These are phyloP conservation scores for Lissocephala sabroskyi DNA, from an alignment of 2,888 invertebrate genomes.

Conservation along the genomic window DNA sequence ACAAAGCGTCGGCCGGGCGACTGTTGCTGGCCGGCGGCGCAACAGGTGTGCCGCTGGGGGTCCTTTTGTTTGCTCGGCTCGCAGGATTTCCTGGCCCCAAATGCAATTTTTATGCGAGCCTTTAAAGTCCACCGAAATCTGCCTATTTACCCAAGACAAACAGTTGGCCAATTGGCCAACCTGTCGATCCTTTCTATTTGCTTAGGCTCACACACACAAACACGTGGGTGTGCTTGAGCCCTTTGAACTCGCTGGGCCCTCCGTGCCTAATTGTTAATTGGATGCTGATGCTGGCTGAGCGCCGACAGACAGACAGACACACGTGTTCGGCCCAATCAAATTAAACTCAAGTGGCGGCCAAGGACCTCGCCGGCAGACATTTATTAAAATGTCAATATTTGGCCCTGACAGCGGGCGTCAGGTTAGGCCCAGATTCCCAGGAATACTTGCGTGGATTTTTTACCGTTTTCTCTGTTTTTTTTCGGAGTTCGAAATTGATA, in stretches of 20 bases:
- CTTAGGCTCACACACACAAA: too few relatives aligned
- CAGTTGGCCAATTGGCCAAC: too few relatives aligned
- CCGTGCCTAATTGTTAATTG: too few relatives aligned
- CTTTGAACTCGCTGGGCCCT: too few relatives aligned
- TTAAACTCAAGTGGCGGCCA: slow-evolving; percentile 42
- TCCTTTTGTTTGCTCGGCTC: not conserved
- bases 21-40: slow-evolving; percentile 5
- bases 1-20: slow-evolving; percentile 20
- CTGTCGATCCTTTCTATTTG: too few relatives aligned
- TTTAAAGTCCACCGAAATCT: slow-evolving; percentile 29
- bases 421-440: too few relatives aligned
- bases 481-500: too few relatives aligned
- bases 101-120: not conserved
- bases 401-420: too few relatives aligned
- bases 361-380: slow-evolving; percentile 17
- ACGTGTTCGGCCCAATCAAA: slow-evolving; percentile 27
- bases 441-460: too few relatives aligned
- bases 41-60: slow-evolving; percentile 2
- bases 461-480: too few relatives aligned
- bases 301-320: not conserved
- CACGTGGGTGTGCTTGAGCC: too few relatives aligned
- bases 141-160: slow-evolving; percentile 53
- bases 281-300: too few relatives aligned
- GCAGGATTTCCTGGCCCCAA: not conserved
- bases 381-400: slow-evolving; percentile 63